Percentiles rank a stretch among this genome's conserved stretches.
Evolutionary conservation across 2,797 vertebrate species (phyloP).

Genomic region (Pantherophis alleghaniensis): DNA sequence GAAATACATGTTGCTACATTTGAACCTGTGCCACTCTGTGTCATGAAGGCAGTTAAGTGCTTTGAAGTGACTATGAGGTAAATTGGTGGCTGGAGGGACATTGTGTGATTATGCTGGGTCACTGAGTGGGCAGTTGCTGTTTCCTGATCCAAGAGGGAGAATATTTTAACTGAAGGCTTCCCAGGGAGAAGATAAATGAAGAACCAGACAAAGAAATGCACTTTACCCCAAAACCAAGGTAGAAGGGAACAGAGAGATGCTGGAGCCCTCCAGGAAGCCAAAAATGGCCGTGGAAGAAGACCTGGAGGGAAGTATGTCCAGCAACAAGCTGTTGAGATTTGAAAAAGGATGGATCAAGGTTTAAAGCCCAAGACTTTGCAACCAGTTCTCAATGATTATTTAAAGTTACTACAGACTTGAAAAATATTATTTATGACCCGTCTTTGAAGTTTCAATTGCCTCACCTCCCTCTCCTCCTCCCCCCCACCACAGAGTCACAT

Average conservation of each 20-base stretch:
- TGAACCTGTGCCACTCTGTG: neutral
- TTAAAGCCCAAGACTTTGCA: no score
- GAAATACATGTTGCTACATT: neutral
- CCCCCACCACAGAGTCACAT: no score
- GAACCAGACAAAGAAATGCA: neutral
- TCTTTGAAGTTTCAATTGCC: no score
- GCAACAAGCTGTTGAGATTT: neutral
- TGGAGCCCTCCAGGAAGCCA: neutral
- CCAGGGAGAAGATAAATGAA: neutral
- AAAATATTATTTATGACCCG: no score
- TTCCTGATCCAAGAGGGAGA: neutral
- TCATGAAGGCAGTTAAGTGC: neutral
- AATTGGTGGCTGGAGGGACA: neutral
- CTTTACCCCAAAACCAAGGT: neutral
- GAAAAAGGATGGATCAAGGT: neutral
- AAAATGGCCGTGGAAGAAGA: neutral
- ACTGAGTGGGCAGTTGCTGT: neutral
- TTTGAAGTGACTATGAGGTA: neutral
- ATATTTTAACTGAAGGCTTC: neutral
- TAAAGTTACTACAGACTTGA: no score
- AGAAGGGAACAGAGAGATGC: neutral
- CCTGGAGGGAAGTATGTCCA: neutral
- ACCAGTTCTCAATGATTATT: no score
- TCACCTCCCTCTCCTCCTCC: no score
- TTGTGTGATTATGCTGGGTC: neutral